Evolutionary conservation across 1,140 invertebrate genomes (phyloP).

Genomic region (Rhyacophila brunnea): DNA sequence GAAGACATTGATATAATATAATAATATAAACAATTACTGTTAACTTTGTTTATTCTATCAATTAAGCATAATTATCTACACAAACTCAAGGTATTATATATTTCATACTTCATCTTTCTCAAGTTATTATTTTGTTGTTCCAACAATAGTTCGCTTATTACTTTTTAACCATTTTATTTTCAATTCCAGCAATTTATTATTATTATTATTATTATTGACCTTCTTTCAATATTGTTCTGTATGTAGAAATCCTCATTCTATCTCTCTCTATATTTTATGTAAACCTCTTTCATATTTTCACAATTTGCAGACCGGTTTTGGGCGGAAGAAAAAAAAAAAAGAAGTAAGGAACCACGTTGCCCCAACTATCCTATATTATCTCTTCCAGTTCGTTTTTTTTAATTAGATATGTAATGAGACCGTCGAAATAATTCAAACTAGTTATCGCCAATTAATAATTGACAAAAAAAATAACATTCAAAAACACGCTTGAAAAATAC

Average conservation of each 20-base stretch:
- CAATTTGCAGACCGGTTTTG: slow-evolving; percentile 80
- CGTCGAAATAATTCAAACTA: slow-evolving; percentile 25
- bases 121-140: too few species aligned
- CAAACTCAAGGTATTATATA: too few species aligned
- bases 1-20: too few species aligned
- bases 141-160: too few species aligned
- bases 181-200: not conserved
- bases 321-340: slow-evolving; percentile 95
- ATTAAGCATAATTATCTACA: too few species aligned
- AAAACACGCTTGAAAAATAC: slow-evolving; percentile 4
- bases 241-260: slow-evolving; percentile 24
- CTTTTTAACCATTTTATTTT: not conserved
- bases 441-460: slow-evolving; percentile 35
- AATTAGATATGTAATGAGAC: slow-evolving; percentile 29
- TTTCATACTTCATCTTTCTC: too few species aligned
- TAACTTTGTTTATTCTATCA: too few species aligned
- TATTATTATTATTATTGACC: not conserved
- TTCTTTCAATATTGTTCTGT: slow-evolving; percentile 20
- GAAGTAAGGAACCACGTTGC: slow-evolving; percentile 76
- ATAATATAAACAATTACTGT: too few species aligned
- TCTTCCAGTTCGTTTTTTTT: slow-evolving; percentile 33
- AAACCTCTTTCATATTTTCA: slow-evolving; percentile 43
- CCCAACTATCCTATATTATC: slow-evolving; percentile 34
- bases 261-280: slow-evolving; percentile 35
- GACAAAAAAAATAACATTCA: slow-evolving; percentile 4